Evolutionary conservation across 2,113 vertebrate genomes (phyloP).

Genomic region (Copsychus sechellarum): DNA sequence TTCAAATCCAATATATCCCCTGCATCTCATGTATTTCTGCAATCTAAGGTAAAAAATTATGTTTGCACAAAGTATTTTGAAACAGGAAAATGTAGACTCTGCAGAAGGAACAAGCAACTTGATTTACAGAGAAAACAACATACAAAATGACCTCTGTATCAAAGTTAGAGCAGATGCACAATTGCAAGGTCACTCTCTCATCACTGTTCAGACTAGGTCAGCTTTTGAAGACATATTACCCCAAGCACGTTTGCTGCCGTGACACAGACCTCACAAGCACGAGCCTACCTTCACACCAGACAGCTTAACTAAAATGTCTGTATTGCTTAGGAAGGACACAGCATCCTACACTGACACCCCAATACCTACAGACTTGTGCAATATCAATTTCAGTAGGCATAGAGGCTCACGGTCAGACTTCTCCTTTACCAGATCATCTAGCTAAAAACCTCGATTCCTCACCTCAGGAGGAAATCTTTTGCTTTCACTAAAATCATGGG

Average conservation of each 20-base stretch:
- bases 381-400: neutral
- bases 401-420: neutral
- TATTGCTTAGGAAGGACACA: neutral
- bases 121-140: constrained; percentile 47
- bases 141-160: constrained; percentile 15
- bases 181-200: constrained; percentile 40
- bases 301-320: neutral
- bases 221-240: constrained; percentile 49
- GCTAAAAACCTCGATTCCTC: neutral
- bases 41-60: constrained; percentile 22
- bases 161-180: constrained; percentile 36
- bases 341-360: neutral
- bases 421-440: neutral
- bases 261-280: constrained; percentile 19
- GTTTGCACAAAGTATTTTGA: constrained; percentile 18
- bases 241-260: neutral
- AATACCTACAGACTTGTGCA: neutral
- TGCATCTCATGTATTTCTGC: neutral
- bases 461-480: neutral
- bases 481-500: neutral
- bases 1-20: neutral
- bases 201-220: constrained; percentile 7
- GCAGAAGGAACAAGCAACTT: constrained; percentile 14
- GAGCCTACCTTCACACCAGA: neutral
- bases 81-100: constrained; percentile 50